Evolutionary conservation across 2,797 vertebrate species (phyloP).

Genomic region (Lagodon rhomboides): DNA sequence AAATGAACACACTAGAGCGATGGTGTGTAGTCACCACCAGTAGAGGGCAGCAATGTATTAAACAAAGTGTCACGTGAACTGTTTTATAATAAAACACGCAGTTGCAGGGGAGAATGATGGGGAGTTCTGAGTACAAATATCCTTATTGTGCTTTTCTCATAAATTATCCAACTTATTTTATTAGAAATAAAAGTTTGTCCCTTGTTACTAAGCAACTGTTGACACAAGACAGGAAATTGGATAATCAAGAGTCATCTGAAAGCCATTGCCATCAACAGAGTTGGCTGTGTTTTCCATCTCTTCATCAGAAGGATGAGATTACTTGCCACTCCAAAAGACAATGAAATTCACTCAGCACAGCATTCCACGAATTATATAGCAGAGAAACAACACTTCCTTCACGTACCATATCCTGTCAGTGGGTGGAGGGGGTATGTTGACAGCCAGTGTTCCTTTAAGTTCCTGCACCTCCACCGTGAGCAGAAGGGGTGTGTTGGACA

Average conservation of each 20-base stretch:
- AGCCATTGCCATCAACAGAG: neutral
- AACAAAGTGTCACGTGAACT: neutral
- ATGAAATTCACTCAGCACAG: neutral
- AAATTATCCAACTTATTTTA: neutral
- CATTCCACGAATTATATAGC: neutral
- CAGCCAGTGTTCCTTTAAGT: constrained; percentile 91
- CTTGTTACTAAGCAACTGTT: neutral
- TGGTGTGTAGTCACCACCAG: constrained; percentile 12
- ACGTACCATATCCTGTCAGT: constrained; percentile 96
- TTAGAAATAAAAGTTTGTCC: neutral
- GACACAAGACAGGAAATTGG: neutral
- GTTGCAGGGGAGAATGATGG: neutral
- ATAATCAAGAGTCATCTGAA: neutral
- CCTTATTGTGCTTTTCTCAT: neutral
- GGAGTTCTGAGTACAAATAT: neutral
- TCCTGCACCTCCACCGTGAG: constrained; percentile 96
- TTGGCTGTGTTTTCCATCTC: constrained; percentile 1
- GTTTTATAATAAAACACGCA: neutral
- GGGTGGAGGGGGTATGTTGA: constrained; percentile 97
- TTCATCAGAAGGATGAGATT: constrained; percentile 8
- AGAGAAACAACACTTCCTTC: constrained; percentile 1
- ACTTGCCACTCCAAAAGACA: constrained; percentile 12
- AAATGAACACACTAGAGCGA: neutral
- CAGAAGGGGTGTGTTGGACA: constrained; percentile 95
- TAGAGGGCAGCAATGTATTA: constrained; percentile 44